phyloP scores from a whole-genome alignment of 2,888 invertebrate genomes.

The Coenonympha glycerion region DNA sequence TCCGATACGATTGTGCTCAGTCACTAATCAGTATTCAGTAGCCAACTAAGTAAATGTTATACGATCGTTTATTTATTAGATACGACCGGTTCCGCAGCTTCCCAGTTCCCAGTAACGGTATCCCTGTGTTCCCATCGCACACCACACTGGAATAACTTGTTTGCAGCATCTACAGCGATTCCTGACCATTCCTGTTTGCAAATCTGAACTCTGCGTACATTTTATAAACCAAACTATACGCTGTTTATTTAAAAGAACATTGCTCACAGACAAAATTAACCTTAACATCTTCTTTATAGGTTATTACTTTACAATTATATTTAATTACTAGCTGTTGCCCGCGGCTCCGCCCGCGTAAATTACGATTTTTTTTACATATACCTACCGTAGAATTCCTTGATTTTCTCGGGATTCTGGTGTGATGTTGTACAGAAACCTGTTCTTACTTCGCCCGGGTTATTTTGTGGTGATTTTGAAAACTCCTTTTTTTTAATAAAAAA shows the following conservation, averaged over 20 bases:
- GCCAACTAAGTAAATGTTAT: conserved; percentile 2
- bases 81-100: conserved; percentile 8
- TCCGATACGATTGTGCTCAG: conserved; percentile 11
- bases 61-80: conserved; percentile 7
- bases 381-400: too few species aligned
- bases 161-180: conserved; percentile 5
- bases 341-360: too few species aligned
- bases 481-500: too few species aligned
- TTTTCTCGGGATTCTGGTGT: too few species aligned
- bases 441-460: too few species aligned
- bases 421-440: too few species aligned
- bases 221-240: neutral
- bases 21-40: conserved; percentile 8
- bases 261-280: too few species aligned
- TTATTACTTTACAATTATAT: too few species aligned
- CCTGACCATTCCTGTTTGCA: conserved; percentile 7
- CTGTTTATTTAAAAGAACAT: neutral
- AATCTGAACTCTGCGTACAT: neutral
- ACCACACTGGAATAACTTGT: conserved; percentile 5
- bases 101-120: conserved; percentile 17
- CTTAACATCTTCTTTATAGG: too few species aligned
- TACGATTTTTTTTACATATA: too few species aligned
- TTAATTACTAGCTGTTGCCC: too few species aligned
- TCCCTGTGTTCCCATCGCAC: conserved; percentile 8
- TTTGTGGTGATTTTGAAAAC: too few species aligned